Percentiles rank a stretch among this genome's conserved stretches.
phyloP scores from a whole-genome alignment of 2,797 vertebrate species.

The Eupleurogrammus muticus region DNA sequence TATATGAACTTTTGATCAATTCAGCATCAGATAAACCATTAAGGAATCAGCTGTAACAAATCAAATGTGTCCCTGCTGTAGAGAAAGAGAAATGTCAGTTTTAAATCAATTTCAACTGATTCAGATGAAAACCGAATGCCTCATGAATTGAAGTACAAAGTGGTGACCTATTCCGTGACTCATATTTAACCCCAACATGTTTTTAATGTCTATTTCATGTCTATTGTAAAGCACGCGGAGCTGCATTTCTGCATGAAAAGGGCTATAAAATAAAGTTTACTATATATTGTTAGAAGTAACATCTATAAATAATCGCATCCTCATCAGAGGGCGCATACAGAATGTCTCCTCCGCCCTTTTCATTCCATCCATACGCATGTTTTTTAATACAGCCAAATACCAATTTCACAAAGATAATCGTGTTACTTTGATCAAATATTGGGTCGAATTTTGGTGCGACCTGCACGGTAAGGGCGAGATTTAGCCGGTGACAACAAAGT shows the following conservation, averaged over 20 bases:
- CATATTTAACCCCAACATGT: too few species aligned
- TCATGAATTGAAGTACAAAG: neutral
- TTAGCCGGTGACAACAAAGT: constrained; percentile 30
- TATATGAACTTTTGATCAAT: neutral
- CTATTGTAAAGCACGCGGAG: too few species aligned
- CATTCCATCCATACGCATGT: neutral
- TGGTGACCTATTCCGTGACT: neutral
- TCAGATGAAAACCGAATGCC: neutral
- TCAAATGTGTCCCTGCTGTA: neutral
- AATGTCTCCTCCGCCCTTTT: neutral
- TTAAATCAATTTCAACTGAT: neutral
- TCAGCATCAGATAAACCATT: neutral
- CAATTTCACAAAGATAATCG: neutral
- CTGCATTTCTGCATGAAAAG: too few species aligned
- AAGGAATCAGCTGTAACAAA: neutral
- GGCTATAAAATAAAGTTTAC: neutral
- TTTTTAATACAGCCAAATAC: neutral
- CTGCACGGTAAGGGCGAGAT: neutral
- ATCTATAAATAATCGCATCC: neutral
- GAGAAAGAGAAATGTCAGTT: neutral
- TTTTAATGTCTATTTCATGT: too few species aligned
- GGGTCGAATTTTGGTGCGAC: neutral
- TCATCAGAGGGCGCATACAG: constrained; percentile 6
- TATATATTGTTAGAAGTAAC: neutral
- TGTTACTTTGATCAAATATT: neutral